phyloP scores from a whole-genome alignment of 2,113 vertebrate species.

The Okapia johnstoni region DNA sequence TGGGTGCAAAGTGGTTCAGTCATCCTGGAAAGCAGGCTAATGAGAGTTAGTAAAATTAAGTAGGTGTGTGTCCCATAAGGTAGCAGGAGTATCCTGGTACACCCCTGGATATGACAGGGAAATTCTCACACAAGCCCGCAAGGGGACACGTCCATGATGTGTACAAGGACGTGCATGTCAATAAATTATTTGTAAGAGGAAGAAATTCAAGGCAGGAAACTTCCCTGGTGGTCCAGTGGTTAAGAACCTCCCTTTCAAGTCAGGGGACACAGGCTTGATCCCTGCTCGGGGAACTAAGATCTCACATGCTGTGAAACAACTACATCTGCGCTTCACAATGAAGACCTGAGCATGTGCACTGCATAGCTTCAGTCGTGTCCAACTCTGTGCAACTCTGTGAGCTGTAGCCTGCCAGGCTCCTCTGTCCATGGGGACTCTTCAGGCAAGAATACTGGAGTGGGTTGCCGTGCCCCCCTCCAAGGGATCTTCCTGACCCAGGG shows the following conservation, averaged over 20 bases:
- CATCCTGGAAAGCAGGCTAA: background rate
- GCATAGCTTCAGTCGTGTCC: fast-evolving
- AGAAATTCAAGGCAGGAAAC: background rate
- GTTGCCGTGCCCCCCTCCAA: background rate
- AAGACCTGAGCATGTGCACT: background rate
- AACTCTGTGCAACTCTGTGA: background rate
- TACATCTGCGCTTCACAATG: background rate
- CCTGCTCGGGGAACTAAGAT: background rate
- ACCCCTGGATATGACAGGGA: background rate
- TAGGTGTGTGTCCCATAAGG: background rate
- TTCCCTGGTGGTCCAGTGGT: background rate
- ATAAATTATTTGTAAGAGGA: background rate
- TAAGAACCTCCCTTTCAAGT: background rate
- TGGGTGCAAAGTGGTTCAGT: background rate
- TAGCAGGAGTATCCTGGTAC: background rate
- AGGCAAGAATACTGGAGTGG: background rate
- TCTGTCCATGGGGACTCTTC: background rate
- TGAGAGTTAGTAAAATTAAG: background rate
- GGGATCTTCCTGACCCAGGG: background rate
- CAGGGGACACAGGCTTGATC: background rate
- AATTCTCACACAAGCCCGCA: background rate
- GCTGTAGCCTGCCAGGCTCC: background rate
- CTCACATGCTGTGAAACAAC: background rate
- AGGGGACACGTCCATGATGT: background rate
- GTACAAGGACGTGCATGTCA: background rate